A percentile compares a stretch with the other conserved stretches of the same genome.
phyloP scores from a whole-genome alignment of 2,113 vertebrate species.

The Catharus minimus region DNA sequence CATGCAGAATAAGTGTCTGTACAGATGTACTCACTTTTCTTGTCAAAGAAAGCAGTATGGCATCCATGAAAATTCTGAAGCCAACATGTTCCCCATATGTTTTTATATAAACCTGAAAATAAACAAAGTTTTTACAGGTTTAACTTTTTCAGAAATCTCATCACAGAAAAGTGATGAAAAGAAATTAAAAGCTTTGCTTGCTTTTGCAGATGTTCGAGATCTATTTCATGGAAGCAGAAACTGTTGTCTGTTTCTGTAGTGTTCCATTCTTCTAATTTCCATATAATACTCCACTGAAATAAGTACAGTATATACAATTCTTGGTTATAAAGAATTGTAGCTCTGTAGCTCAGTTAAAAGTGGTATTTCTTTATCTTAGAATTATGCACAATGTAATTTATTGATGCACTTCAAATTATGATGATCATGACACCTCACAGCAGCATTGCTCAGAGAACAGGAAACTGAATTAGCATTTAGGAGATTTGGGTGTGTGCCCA shows the following conservation, averaged over 20 bases:
- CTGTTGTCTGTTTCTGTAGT: not conserved
- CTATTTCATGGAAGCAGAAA: not conserved
- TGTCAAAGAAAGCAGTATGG: constrained; percentile 91
- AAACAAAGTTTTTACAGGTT: not conserved
- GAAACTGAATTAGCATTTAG: not conserved
- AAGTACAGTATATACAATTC: not conserved
- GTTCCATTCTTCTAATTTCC: not conserved
- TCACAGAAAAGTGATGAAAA: not conserved
- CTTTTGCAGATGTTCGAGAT: not conserved
- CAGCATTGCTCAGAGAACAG: not conserved
- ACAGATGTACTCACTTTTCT: constrained; percentile 83
- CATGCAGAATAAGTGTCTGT: not conserved
- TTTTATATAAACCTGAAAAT: constrained; percentile 88
- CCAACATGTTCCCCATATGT: constrained; percentile 95
- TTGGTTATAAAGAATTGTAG: not conserved
- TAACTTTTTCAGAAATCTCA: not conserved
- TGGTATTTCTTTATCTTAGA: not conserved
- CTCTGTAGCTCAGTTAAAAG: not conserved
- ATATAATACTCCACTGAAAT: not conserved
- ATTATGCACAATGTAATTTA: not conserved
- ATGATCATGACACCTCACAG: not conserved
- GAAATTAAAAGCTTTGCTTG: not conserved
- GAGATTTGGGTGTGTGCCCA: not conserved
- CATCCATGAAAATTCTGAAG: constrained; percentile 98
- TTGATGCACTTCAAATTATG: not conserved